Evolutionary conservation across 2,113 vertebrate species (phyloP).

Genomic region (Ascaphus truei): DNA sequence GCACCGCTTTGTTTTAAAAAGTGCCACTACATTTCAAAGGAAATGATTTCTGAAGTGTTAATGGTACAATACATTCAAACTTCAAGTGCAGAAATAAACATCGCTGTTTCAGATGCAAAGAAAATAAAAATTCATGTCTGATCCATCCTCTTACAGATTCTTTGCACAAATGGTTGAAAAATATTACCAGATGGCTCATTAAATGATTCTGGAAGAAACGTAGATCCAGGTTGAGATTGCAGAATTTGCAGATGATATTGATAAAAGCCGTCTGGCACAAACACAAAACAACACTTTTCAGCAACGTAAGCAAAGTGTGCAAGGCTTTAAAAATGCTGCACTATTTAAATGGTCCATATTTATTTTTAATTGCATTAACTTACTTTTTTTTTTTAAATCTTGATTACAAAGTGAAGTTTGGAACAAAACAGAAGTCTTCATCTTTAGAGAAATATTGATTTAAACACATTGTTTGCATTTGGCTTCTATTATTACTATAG

Average conservation of each 20-base stretch:
- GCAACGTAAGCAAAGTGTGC: not conserved
- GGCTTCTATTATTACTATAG: no score
- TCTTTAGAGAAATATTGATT: no score
- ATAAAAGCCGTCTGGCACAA: conserved; percentile 18
- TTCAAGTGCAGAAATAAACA: conserved; percentile 4
- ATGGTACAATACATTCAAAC: not conserved
- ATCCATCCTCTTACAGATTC: not conserved
- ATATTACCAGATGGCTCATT: conserved; percentile 33
- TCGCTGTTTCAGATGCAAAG: not conserved
- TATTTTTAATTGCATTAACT: no score
- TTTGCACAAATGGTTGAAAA: conserved; percentile 10
- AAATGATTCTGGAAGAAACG: conserved; percentile 23
- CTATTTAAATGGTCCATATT: not conserved
- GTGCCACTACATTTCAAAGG: not conserved
- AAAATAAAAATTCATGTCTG: conserved; percentile 15
- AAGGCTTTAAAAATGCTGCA: not conserved
- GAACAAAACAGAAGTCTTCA: not conserved
- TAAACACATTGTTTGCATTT: no score
- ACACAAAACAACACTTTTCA: not conserved
- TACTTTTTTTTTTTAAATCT: not conserved
- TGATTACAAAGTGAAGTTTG: not conserved
- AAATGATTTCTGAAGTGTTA: conserved; percentile 24
- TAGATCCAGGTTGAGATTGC: conserved; percentile 18
- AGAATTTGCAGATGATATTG: conserved; percentile 20
- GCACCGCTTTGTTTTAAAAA: not conserved